Base-by-base conservation (phyloP, 37 sponge, comb jelly and placozoan genomes). In the Aplysina aerophoba region DNA sequence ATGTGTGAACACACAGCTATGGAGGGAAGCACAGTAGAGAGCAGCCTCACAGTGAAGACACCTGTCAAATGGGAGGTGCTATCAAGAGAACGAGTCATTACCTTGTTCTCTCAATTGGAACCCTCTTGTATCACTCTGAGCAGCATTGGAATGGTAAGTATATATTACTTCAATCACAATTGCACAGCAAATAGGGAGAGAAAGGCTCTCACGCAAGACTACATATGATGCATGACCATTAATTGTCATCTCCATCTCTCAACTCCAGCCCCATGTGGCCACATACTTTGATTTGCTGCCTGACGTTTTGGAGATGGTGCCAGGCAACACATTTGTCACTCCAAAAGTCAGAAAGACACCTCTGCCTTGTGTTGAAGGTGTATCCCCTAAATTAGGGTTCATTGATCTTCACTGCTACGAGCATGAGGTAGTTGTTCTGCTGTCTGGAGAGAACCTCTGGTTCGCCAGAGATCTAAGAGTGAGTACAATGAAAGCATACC, bases 371-470 rank as follows among this genome's bases (percentile, higher is more conserved):
- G 6, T n/a, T 17, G 34, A 34, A 17, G 34, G 34, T 27, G 13
- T 69, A 17, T 30, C 19, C 1, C 71, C 71, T 30, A 6, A 31
- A 31, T 17, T 69, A 17, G 27, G 2, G 2, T 69, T 6, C 11
- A 35, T 69, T n/a, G 71, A 31, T 3, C 17, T 30, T 69, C 71
- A 69, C 71, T 31, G 34, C 71, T 69, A 69, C 30, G 71, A 22
- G 5, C 25, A 28, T 69, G 71, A 69, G 4, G 71, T 34, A 28
- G 34, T 69, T 27, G 6, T 69, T n/a, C 13, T 30, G 19, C 35
- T 69, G 34, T 69, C 71, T 27, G 71, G 71, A 6, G 6, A 69
- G 19, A 27, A 69, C 6, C 33, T 69, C 34, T 69, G 71, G 71
- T 69, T 69, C 30, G 28, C 71, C 27, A 69, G 71, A 69, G 71